Base-by-base conservation (phyloP, 1,140 invertebrate species). In the Zaprionus kolodkinae region DNA sequence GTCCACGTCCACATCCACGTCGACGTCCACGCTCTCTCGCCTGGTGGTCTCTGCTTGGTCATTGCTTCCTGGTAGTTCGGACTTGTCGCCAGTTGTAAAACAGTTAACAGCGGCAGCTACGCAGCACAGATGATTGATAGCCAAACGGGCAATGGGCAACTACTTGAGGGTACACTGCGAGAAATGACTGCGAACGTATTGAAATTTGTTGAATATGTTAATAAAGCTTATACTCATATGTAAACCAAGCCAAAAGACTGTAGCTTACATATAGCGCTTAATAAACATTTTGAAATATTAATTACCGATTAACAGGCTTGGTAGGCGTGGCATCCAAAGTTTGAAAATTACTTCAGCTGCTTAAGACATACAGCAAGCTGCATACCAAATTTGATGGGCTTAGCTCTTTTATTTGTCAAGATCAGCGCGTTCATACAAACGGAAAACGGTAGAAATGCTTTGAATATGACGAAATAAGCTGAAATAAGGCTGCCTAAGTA, bases 31-130 rank as follows among this genome's bases (percentile, higher is more conserved):
- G 12, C 57, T 54, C 72, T 76, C 74, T 71, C 68, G 68, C 76
- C 83, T 81, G 84, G 84, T 88, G 84, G 84, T 88, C 84, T 75
- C 52, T 87, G 84, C 85, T 78, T 88, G 81, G 84, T 88, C 84
- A 88, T 88, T 72, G 85, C 85, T 88, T 88, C 84, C 84, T 88
- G 84, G 84, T 88, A 78, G 78, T 71, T 72, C 72, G 80, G 80
- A 88, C 80, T 86, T 88, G 84, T 88, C 85, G 80, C 81, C 73
- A 82, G 77, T 82, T 66, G 69, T 72, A 72, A 76, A 45, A 72
- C 74, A 76, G 83, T 86, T 82, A 87, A 87, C 79, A 79, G 83
- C 68, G 45, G 63, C 54, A 36, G 36, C 67, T 48, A 66, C 30
- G 48, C 69, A 45, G 25, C 57, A 15, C 55, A 45, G 85, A 87